Conservation (phyloP, 2,797 vertebrate genomes). For the Leucoraja ocellata region DNA sequence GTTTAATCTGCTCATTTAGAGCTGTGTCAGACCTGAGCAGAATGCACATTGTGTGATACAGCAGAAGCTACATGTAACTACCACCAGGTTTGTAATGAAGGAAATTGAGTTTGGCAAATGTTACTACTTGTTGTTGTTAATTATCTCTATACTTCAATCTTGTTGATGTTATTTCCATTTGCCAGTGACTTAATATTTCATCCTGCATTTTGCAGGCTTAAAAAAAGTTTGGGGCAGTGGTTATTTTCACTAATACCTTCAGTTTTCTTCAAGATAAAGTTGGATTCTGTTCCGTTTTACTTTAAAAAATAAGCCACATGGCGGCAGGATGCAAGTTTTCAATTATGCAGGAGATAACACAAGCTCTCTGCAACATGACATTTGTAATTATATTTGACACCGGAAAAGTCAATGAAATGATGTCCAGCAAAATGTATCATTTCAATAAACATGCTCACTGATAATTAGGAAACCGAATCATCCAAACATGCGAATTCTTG, state of each 20-base stretch:
- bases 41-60: neutral
- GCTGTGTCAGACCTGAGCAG: neutral
- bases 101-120: neutral
- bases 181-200: neutral
- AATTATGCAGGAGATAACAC: neutral
- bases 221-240: neutral
- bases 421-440: neutral
- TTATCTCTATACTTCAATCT: neutral
- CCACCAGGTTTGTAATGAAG: neutral
- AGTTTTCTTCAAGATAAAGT: neutral
- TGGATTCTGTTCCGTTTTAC: neutral
- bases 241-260: neutral
- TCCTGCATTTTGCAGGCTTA: constrained; percentile 7
- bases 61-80: neutral
- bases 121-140: neutral
- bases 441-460: constrained; percentile 5
- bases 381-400: neutral
- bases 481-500: neutral
- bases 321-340: neutral
- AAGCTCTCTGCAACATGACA: neutral
- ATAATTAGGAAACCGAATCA: neutral
- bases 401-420: neutral
- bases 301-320: constrained; percentile 31
- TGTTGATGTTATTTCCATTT: constrained; percentile 1
- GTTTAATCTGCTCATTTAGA: neutral